Conservation (phyloP, 1,140 invertebrate genomes). For the Cydia strobilella region DNA sequence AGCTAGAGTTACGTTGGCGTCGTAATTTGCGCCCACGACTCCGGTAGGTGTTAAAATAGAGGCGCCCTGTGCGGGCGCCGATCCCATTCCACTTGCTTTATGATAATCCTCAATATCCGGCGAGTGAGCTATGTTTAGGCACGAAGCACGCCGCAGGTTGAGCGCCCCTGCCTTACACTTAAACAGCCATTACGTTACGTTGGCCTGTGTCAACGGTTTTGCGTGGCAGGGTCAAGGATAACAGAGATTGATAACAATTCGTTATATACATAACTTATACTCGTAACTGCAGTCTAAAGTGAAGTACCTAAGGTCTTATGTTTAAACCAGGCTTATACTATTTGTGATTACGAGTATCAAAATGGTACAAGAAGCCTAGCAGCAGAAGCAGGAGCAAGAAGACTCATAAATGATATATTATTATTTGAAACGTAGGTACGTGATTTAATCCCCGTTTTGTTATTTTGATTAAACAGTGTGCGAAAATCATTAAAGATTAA, state of each 20-base stretch:
- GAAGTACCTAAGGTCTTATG: no score
- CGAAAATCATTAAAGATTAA: no score
- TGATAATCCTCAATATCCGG: slow-evolving; percentile 76
- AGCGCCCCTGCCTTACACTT: slow-evolving; percentile 29
- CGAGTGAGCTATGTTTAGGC: slow-evolving; percentile 58
- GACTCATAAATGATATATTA: no score
- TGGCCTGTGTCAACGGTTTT: not conserved
- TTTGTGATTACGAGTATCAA: no score
- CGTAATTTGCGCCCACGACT: slow-evolving; percentile 72
- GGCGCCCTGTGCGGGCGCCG: slow-evolving; percentile 67
- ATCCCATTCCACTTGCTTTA: slow-evolving; percentile 70
- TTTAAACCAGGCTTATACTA: no score
- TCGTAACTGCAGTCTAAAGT: no score
- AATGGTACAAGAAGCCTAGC: no score
- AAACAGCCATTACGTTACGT: not conserved
- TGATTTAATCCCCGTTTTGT: no score
- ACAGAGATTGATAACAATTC: not conserved
- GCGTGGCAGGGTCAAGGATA: slow-evolving; percentile 6
- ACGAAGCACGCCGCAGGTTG: slow-evolving; percentile 33
- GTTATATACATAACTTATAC: no score
- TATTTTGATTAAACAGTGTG: no score
- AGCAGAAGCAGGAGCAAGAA: no score
- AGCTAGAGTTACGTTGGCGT: slow-evolving; percentile 45
- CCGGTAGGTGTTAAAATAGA: slow-evolving; percentile 74
- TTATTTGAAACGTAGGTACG: no score